A percentile compares a stretch with the other conserved stretches of the same genome.
phyloP scores from a whole-genome alignment of 37 sponge, comb jelly and placozoan genomes.

The Amphimedon queenslandica region DNA sequence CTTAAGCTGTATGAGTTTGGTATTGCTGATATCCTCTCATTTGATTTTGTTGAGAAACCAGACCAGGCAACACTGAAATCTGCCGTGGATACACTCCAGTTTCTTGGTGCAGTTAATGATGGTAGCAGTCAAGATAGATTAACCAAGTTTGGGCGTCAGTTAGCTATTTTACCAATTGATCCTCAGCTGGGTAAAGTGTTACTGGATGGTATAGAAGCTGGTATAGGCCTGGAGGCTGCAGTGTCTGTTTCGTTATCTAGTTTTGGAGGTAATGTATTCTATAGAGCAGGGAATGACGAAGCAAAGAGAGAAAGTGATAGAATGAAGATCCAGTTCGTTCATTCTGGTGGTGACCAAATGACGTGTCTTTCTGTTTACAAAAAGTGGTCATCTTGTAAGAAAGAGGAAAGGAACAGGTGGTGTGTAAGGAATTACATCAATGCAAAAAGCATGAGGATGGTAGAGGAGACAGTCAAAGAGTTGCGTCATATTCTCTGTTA shows the following conservation, averaged over 20 bases:
- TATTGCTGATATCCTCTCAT: constrained; percentile 43
- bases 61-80: constrained; percentile 31
- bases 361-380: constrained; percentile 37
- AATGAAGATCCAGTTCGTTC: constrained; percentile 49
- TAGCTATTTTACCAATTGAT: constrained; percentile 62
- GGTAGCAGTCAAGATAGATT: constrained; percentile 26
- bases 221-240: constrained; percentile 47
- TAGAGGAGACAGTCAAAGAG: constrained; percentile 57
- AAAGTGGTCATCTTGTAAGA: constrained; percentile 24
- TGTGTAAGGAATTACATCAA: constrained; percentile 67
- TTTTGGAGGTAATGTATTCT: constrained; percentile 52
- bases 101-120: constrained; percentile 59
- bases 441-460: constrained; percentile 61
- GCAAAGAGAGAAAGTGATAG: constrained; percentile 54
- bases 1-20: constrained; percentile 73
- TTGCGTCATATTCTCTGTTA: constrained; percentile 12
- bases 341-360: constrained; percentile 51
- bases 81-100: constrained; percentile 57
- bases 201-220: constrained; percentile 36
- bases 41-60: constrained; percentile 76
- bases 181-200: constrained; percentile 61
- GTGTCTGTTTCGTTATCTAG: constrained; percentile 45
- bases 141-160: constrained; percentile 42
- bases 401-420: constrained; percentile 46
- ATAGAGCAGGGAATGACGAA: constrained; percentile 52